Base-by-base conservation (phyloP, 2,888 invertebrate species). In the Alitta virens region DNA sequence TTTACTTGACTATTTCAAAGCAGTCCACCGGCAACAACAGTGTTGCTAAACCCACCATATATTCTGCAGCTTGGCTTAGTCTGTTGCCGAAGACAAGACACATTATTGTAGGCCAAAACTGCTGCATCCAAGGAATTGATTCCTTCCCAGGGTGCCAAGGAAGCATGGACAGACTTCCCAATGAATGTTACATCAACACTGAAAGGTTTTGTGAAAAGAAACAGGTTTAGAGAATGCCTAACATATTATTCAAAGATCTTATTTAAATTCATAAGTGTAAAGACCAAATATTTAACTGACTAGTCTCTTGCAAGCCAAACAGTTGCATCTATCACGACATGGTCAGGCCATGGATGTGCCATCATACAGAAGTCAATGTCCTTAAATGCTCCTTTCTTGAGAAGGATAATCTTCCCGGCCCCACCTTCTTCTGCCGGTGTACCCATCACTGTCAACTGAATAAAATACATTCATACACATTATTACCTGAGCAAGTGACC, bases 111-210 rank as follows among this genome's bases (percentile, higher is more conserved):
- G 58, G 78, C 78, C 55, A 74, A 63, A 7, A 82, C 80, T 9
- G 78, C 81, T 27, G 82, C 82, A 70, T 82, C 82, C 18, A 82
- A 72, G 0, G 82, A 81, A 67, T 82, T 82, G 9, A 78, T 38
- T n/a, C 81, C 82, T 60, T 78, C 72, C 80, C 80, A 81, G 23
- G 69, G 69, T 25, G 40, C 59, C 2, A 43, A 59, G 9, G 69
- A 64, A 9, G 69, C 68, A 53, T 69, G 69, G 50, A 64, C 63
- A 7, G 68, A 63, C 33, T 55, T 60, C 2, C 69, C 69, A 16
- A 3, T 21, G 51, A 63, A 69, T 27, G 49, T 64, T 46, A 68
- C 63, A n/a, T 51, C 24, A 16, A 68, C 56, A 18, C 69, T 69
- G 46, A 18, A 46, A 18, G 5, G n/a, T n/a, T 12, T n/a, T n/a